Evolutionary conservation across 2,888 invertebrate species (phyloP), one percentile per base, ranked within the genome.

Genomic region (Heliconius aoede): DNA sequence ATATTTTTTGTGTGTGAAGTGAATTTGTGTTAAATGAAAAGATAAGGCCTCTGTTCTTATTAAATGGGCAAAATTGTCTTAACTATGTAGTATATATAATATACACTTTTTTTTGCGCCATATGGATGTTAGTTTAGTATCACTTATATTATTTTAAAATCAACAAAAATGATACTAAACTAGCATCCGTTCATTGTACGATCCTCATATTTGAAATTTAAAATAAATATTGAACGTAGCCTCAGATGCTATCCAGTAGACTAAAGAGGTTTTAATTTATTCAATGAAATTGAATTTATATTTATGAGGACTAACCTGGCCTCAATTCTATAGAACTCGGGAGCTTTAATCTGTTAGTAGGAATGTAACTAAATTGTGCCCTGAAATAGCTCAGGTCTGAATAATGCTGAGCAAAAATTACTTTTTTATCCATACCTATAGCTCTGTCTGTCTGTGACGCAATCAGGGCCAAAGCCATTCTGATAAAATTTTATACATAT

Each of bases 241-340:
- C 69, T 69, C 30, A 55, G 30, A 69, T 32, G 69, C 51, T 55
- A 55, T 55, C 69, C 69, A 69, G 30, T 24, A 55, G 55, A 51
- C 69, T 69, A 55, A 69, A 69, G 69, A 55, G 69, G 55, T 32
- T 69, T 69, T 69, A 69, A 69, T 69, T 55, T 69, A 69, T 69
- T 69, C 69, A 69, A 69, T 69, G 69, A 69, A 69, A 69, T 69
- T 69, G 55, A 69, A 69, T 55, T 69, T 55, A 55, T 69, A 69
- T 69, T 69, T 69, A 69, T 69, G 69, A 69, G 69, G 69, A 55
- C 55, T 32, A 55, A 69, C 55, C 69, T 69, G 55, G 55, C 69
- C 69, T 69, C 69, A 69, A 55, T 69, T n/a, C 55, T 55, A 55
- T 69, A 69, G 30, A 32, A 24, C n/a, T 69, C 24, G 30, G 32